Base-by-base conservation (phyloP, 2,113 vertebrate species). In the Anolis sagrei region DNA sequence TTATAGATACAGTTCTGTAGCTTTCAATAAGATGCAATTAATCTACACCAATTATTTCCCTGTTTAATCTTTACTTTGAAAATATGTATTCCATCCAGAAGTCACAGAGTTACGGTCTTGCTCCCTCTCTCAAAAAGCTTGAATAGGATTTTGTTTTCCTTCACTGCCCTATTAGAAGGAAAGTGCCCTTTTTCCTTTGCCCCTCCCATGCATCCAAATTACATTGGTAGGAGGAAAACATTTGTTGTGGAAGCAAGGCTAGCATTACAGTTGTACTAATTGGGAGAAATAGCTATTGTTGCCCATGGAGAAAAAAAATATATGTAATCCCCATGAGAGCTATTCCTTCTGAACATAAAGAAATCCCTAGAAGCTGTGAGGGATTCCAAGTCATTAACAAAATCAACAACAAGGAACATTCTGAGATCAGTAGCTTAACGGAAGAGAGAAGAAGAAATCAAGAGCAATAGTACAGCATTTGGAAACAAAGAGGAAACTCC, bases 401-500 rank as follows among this genome's bases (percentile, higher is more conserved):
- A 5, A 78, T 78, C 25, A 8, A n/a, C 19, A 76, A 44, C 36
- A 62, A 34, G 61, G 34, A 19, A 68, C 23, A 39, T 70, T 70
- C 23, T 69, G 48, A 10, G 5, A 39, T 77, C 34, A 70, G 32
- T 69, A 25, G 34, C 11, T 78, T 69, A 51, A 48, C 3, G 36
- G 11, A 78, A 77, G 23, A n/a, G 44, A 32, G 44, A 85, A 78
- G 69, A 58, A 32, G 32, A 78, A 39, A 85, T 23, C 11, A 76
- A 23, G 48, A 70, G 5, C 4, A 23, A 27, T 49, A 27, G 48
- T 27, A 69, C 6, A 4, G 27, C 62, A 69, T 48, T 34, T 49
- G 61, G 73, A 34, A 84, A 84, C 73, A 66, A 84, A 84, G 44
- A 54, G 48, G 44, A 32, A 76, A 5, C 44, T 76, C 75, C 39